Evolutionary conservation across 2,888 invertebrate genomes (phyloP).

Genomic region (Nipponacmea schrenckii): DNA sequence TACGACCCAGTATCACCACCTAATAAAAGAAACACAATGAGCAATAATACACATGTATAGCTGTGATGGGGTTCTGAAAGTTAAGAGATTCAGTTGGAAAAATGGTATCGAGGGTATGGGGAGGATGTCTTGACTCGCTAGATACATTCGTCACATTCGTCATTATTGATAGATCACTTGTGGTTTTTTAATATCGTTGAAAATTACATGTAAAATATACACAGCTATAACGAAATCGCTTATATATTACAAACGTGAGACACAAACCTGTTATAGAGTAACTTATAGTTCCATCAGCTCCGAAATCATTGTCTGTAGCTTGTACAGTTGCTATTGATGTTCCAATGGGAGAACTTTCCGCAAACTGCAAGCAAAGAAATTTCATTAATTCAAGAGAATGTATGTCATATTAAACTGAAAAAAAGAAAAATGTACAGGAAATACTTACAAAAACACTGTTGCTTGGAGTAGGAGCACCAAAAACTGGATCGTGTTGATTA

Average conservation of each 20-base stretch:
- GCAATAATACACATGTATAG: neutral
- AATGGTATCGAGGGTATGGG: too few species aligned
- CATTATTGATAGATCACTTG: too few species aligned
- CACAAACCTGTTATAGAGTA: slow-evolving; percentile 40
- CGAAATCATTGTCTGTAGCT: slow-evolving; percentile 53
- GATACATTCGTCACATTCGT: too few species aligned
- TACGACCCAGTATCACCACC: slow-evolving; percentile 39
- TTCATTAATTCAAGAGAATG: neutral
- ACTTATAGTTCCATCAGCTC: slow-evolving; percentile 39
- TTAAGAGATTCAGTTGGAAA: too few species aligned
- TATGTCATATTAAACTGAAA: neutral
- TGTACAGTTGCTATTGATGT: slow-evolving; percentile 36
- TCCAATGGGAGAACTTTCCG: slow-evolving; percentile 38
- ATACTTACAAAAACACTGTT: neutral
- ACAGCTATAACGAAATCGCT: too few species aligned
- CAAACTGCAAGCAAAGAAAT: slow-evolving; percentile 26
- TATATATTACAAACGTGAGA: too few species aligned
- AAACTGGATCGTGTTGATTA: slow-evolving; percentile 29
- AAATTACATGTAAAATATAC: too few species aligned
- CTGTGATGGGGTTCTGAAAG: too few species aligned
- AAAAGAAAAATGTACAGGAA: too few species aligned
- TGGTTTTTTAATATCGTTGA: too few species aligned
- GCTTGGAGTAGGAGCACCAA: slow-evolving; percentile 6
- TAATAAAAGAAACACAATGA: slow-evolving; percentile 14
- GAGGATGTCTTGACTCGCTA: too few species aligned